Base-by-base conservation (phyloP, 1,140 invertebrate genomes). In the Apis florea region DNA sequence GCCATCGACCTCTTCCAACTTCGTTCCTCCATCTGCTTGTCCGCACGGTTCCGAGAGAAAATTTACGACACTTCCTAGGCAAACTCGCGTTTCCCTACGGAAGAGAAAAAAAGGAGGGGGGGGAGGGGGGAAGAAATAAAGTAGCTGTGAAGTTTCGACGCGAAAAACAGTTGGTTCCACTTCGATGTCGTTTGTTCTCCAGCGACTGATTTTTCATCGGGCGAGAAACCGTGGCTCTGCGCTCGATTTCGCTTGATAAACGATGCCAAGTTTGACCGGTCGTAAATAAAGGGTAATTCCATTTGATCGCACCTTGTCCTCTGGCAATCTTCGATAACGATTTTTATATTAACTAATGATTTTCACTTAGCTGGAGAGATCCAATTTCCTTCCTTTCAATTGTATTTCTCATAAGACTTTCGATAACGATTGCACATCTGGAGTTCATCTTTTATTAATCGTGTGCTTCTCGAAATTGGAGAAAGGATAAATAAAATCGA, bases 31-130 rank as follows among this genome's bases (percentile, higher is more conserved):
- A 59, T 69, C 47, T 47, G 70, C 70, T 63, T 74, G 56, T 15
- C 40, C 24, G 56, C 40, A 53, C 24, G 61, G 9, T 54, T 24
- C 21, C 5, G 24, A 49, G 58, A 58, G 31, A 40, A 40, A 83
- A 83, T 80, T 83, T 75, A 61, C 64, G 66, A 64, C 26, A 83
- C 76, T 64, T 76, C n/a, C 61, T 24, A 26, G 31, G 54, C 58
- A 31, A 53, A 73, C 78, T 72, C n/a, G 31, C 56, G 15, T 3
- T 47, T 64, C 40, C 31, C n/a, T 9, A 12, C 2, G 13, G 13
- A 26, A 2, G 31, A 13, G 10, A 40, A 17, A 40, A n/a, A n/a
- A n/a, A n/a, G n/a, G n/a, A n/a, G n/a, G n/a, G n/a, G n/a, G n/a
- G 8, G 31, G 17, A 9, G 13, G 19, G 51, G 26, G n/a, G 17